phyloP scores from a whole-genome alignment of 2,797 vertebrate genomes.

The Harpagifer antarcticus region DNA sequence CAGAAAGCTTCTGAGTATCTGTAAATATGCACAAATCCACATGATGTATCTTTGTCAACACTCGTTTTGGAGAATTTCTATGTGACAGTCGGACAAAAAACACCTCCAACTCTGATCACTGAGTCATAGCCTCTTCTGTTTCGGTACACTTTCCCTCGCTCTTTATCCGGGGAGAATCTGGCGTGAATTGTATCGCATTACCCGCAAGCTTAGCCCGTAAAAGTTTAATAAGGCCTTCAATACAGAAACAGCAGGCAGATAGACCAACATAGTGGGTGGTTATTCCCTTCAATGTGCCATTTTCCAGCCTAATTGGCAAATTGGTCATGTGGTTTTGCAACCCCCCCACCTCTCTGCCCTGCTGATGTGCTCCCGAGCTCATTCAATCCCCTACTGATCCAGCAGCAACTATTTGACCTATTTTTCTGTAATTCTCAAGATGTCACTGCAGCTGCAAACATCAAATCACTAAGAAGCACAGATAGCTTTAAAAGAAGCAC shows the following conservation, averaged over 20 bases:
- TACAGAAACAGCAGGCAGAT: slow-evolving; percentile 32
- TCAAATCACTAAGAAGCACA: slow-evolving; percentile 44
- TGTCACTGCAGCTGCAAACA: slow-evolving; percentile 39
- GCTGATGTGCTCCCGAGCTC: slow-evolving; percentile 45
- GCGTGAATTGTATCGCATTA: slow-evolving; percentile 43
- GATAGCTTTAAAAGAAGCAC: slow-evolving; percentile 28
- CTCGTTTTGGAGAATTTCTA: not conserved
- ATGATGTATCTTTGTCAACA: not conserved
- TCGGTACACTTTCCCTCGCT: not conserved
- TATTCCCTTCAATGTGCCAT: slow-evolving; percentile 44
- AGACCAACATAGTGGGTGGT: slow-evolving; percentile 17
- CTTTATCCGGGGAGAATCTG: slow-evolving; percentile 20
- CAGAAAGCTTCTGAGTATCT: slow-evolving; percentile 24
- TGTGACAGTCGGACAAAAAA: not conserved
- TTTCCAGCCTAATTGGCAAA: slow-evolving; percentile 77
- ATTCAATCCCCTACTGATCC: slow-evolving; percentile 45
- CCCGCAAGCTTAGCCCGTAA: slow-evolving; percentile 37
- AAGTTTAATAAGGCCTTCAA: slow-evolving; percentile 66
- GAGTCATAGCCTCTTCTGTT: not conserved
- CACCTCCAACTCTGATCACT: not conserved
- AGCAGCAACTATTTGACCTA: slow-evolving; percentile 56
- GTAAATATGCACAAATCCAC: slow-evolving; percentile 23
- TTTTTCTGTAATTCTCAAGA: slow-evolving; percentile 43
- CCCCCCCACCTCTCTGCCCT: slow-evolving; percentile 10
- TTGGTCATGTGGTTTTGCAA: slow-evolving; percentile 46